phyloP scores from a whole-genome alignment of 2,797 vertebrate species.

The Sebastes miniatus region DNA sequence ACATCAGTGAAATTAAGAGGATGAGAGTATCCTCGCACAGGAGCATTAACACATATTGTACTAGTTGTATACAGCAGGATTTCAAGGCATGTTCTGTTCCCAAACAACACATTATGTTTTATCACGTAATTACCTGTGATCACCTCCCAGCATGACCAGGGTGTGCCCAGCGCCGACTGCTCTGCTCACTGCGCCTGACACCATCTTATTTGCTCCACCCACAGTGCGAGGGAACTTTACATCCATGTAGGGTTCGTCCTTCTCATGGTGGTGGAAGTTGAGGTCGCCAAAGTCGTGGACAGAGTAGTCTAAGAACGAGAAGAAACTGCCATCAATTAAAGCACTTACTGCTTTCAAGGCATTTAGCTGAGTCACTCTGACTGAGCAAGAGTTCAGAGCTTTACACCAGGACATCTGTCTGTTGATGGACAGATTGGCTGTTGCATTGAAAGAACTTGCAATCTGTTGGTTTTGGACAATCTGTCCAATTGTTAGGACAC shows the following conservation, averaged over 20 bases:
- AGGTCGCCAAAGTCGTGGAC: constrained; percentile 94
- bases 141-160: constrained; percentile 92
- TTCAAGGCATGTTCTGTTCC: not conserved
- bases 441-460: not conserved
- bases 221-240: constrained; percentile 91
- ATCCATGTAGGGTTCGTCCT: constrained; percentile 90
- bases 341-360: not conserved
- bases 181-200: constrained; percentile 87
- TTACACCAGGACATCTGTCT: not conserved
- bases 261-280: constrained; percentile 88
- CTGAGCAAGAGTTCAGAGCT: not conserved
- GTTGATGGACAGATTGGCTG: not conserved
- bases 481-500: not conserved
- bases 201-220: constrained; percentile 87
- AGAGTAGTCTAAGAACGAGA: constrained; percentile 82
- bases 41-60: not conserved
- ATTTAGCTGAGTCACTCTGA: not conserved
- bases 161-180: constrained; percentile 90
- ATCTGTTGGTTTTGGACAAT: not conserved
- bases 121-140: constrained; percentile 90
- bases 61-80: not conserved
- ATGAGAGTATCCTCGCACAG: not conserved
- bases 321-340: not conserved
- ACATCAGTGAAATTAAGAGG: not conserved
- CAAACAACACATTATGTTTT: not conserved